These are phyloP conservation scores for Mandrillus leucophaeus DNA, from an alignment of 2,113 vertebrate species.

Conservation along the genomic window DNA sequence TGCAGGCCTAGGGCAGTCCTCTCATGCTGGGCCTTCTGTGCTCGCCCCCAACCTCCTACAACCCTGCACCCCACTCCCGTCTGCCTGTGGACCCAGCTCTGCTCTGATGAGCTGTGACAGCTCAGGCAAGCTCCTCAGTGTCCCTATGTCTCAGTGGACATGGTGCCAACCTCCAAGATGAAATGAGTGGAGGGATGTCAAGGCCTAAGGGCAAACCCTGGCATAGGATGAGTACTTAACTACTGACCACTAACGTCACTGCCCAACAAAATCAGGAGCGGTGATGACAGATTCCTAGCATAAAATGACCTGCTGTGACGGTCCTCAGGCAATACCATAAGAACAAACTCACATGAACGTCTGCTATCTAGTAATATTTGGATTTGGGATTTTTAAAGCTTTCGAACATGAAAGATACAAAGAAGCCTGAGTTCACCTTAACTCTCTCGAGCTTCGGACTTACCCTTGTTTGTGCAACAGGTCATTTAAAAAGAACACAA, in stretches of 20 bases:
- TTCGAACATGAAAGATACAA: background rate
- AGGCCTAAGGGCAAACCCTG: background rate
- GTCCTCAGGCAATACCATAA: background rate
- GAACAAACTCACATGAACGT: no score
- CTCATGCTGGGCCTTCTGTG: fast-evolving
- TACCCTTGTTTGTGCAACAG: fast-evolving
- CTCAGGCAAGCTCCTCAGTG: background rate
- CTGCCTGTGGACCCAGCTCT: background rate
- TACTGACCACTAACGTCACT: fast-evolving
- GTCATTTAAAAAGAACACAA: background rate
- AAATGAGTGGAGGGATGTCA: background rate
- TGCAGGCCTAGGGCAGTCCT: fast-evolving
- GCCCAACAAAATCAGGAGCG: background rate
- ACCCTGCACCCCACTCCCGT: fast-evolving
- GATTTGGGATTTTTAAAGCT: background rate
- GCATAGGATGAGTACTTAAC: background rate
- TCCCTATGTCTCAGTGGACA: no score
- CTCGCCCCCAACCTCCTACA: background rate
- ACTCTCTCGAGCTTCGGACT: no score
- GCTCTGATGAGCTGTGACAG: background rate
- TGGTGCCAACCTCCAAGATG: background rate
- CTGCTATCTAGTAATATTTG: fast-evolving
- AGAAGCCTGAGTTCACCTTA: background rate
- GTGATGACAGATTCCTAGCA: background rate
- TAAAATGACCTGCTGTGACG: fast-evolving